Evolutionary conservation across 2,113 vertebrate genomes (phyloP).

Genomic region (Ibidorhyncha struthersii): DNA sequence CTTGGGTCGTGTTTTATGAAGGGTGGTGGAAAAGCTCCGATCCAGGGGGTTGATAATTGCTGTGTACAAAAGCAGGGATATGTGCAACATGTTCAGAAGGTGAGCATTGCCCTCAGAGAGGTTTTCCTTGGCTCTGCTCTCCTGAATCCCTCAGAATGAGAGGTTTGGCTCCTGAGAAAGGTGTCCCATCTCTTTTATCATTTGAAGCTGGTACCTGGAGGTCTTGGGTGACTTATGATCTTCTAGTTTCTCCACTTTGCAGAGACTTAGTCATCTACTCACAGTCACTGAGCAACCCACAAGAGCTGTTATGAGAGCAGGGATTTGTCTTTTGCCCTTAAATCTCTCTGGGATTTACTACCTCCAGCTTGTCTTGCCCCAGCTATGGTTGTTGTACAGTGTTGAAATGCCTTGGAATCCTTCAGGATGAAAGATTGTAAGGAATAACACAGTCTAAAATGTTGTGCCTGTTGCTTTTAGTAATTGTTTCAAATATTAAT

Average conservation of each 20-base stretch:
- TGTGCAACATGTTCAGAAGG: neutral
- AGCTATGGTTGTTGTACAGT: rapidly evolving
- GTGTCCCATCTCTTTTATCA: neutral
- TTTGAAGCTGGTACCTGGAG: neutral
- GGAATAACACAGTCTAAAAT: neutral
- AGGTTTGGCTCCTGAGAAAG: neutral
- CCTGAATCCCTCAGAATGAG: neutral
- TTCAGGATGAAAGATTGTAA: neutral
- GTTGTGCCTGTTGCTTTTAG: neutral
- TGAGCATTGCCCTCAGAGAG: neutral
- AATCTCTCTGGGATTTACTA: neutral
- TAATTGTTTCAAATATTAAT: neutral
- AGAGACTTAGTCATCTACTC: neutral
- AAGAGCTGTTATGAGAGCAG: neutral
- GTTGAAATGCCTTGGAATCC: neutral
- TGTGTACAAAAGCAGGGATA: rapidly evolving
- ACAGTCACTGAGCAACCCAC: neutral
- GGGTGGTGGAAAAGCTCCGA: neutral
- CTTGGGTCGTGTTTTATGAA: neutral
- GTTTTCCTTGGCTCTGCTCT: neutral
- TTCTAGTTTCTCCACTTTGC: neutral
- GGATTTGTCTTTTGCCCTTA: neutral
- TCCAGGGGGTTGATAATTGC: neutral
- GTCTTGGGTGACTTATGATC: neutral
- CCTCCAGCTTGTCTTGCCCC: neutral